Base-by-base conservation (phyloP, 2,113 vertebrate species). In the Vulpes ferrilata region DNA sequence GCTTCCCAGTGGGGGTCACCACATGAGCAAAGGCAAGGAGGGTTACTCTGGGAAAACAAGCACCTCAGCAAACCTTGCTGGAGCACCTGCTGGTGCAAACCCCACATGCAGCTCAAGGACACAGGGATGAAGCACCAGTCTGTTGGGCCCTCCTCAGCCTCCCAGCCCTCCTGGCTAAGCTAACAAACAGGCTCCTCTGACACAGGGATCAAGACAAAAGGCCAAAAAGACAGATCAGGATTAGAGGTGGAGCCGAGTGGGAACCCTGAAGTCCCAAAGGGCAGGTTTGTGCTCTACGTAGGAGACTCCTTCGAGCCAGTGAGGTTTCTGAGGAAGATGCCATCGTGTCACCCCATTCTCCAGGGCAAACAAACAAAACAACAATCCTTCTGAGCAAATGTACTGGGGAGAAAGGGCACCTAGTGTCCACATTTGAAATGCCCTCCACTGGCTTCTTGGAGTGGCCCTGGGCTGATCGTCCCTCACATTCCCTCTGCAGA, bases 351-450 rank as follows among this genome's bases (percentile, higher is more conserved):
- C 20, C 0, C 11, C 12, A 71, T 25, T 48, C 55, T 11, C 60
- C 19, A 17, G 81, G 11, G 23, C 30, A 78, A 65, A 25, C 25
- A 27, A 60, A 62, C 5, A n/a, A n/a, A 80, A 38, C 1, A 51
- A 1, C 3, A 23, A 93, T 32, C 11, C 30, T 82, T 67, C 51
- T 43, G 13, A 35, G 48, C 16, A 20, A n/a, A 48, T 13, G 8
- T 2, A 16, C 9, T 9, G 5, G 55, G 19, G 23, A 30, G 16
- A 10, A 23, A 3, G 0, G 22, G 7, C 10, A 22, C 22, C 51
- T 5, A 23, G 35, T 3, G 0, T 8, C 9, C 16, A 11, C 0
- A 0, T 23, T 51, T 64, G 32, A 51, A 38, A 88, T 19, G 30
- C 11, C 88, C 67, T 22, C 62, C 17, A 8, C 16, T n/a, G 3